Percentiles rank a stretch among this genome's conserved stretches.
phyloP scores from a whole-genome alignment of 1,140 invertebrate species.

The Chlorops oryzae region DNA sequence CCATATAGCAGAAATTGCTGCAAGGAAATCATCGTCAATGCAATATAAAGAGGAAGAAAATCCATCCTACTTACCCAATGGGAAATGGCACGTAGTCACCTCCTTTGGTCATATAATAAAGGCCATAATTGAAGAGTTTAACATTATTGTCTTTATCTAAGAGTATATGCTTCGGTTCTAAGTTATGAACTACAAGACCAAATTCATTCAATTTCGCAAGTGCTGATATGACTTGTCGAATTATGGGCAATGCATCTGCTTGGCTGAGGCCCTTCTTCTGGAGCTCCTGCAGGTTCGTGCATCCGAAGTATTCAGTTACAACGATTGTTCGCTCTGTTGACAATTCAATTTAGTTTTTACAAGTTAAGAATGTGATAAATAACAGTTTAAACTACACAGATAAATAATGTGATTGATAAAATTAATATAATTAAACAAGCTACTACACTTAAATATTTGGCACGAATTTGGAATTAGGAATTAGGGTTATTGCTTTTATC shows the following conservation, averaged over 20 bases:
- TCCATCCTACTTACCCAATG: conserved; percentile 63
- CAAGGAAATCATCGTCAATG: conserved; percentile 30
- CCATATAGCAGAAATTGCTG: conserved; percentile 70
- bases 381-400: no score
- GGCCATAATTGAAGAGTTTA: conserved; percentile 87
- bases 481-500: not conserved
- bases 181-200: conserved; percentile 70
- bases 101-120: conserved; percentile 82
- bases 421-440: no score
- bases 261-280: conserved; percentile 47
- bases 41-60: not conserved
- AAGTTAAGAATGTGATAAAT: not conserved
- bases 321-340: conserved; percentile 83
- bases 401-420: not conserved
- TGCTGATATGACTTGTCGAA: conserved; percentile 64
- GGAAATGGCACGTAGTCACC: conserved; percentile 73
- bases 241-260: conserved; percentile 55
- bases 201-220: conserved; percentile 68
- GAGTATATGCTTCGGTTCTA: conserved; percentile 79
- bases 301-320: conserved; percentile 79
- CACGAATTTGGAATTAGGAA: no score
- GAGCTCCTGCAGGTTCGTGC: conserved; percentile 54
- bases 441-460: no score
- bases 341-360: not conserved
- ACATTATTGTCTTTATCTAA: conserved; percentile 64